A percentile compares a stretch with the other conserved stretches of the same genome.
Evolutionary conservation across 2,888 invertebrate species (phyloP).

Genomic region (Mythimna ferrago): DNA sequence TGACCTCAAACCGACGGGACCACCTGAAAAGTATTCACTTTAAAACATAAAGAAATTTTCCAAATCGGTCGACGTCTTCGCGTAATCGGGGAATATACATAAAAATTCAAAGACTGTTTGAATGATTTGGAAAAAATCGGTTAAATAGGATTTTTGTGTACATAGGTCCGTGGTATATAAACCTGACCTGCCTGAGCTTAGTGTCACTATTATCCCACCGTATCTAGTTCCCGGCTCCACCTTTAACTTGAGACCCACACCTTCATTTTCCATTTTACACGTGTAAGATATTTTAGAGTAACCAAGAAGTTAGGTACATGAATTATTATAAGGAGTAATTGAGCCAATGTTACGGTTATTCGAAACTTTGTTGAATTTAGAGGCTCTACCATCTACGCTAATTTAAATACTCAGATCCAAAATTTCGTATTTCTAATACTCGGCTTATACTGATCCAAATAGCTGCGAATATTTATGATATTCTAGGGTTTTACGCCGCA

Average conservation of each 20-base stretch:
- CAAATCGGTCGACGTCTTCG: no score
- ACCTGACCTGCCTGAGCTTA: neutral
- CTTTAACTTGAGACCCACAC: slow-evolving; percentile 11
- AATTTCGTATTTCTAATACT: slow-evolving; percentile 10
- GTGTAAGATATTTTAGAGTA: slow-evolving; percentile 12
- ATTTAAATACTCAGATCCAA: slow-evolving; percentile 15
- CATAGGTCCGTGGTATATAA: slow-evolving; percentile 2
- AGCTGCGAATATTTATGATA: slow-evolving; percentile 14
- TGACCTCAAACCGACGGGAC: no score
- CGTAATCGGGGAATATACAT: no score
- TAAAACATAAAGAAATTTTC: no score
- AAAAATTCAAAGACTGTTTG: no score
- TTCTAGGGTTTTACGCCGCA: slow-evolving; percentile 20
- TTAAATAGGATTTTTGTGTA: neutral
- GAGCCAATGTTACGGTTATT: neutral
- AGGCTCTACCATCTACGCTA: neutral
- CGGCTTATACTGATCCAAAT: slow-evolving; percentile 1
- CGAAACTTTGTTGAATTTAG: neutral
- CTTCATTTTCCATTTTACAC: slow-evolving; percentile 28
- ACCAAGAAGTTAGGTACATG: neutral
- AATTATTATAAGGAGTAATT: slow-evolving; percentile 10
- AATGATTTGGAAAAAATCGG: no score
- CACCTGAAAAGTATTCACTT: no score
- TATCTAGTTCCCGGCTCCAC: slow-evolving; percentile 15
- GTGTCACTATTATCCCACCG: slow-evolving; percentile 3